Base-by-base conservation (phyloP, 1,140 invertebrate species). In the Metopolophium dirhodum region DNA sequence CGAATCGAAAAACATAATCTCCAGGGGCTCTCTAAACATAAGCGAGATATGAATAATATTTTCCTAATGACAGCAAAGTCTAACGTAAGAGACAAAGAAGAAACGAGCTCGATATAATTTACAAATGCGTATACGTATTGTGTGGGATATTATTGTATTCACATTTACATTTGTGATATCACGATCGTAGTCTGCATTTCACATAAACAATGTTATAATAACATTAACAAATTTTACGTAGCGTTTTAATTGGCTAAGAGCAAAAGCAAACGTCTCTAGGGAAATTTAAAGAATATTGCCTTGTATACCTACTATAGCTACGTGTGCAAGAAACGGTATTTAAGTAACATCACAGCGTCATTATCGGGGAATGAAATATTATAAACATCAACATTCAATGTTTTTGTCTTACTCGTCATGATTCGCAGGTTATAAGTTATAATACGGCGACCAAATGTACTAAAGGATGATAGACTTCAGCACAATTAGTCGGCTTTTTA, bases 251-350 rank as follows among this genome's bases (percentile, higher is more conserved):
- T 85, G 83, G 37, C 83, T 23, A 85, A 85, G 37, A 85, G 83
- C 23, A 85, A 30, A 41, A 41, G 22, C 37, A 45, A 45, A 2
- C 4, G 35, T 85, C 83, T 45, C 83, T 6, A 8, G 37, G 37
- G 83, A 85, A 85, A 85, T 85, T 85, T 14, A 45, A 85, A 41
- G 83, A 85, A 45, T 45, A 85, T 83, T 83, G 77, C 77, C 23
- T 37, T 83, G 35, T 11, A 30, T 18, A 7, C 4, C 54, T 57
- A 23, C 14, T n/a, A 35, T 20, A n/a, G 61, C 83, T 41, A 23
- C 22, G 83, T 41, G 37, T 41, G 41, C 37, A 45, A 8, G 35
- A 45, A 45, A 26, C 23, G 23, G 41, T 30, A 22, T 30, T 41
- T 85, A 26, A 9, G 61, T 68, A 30, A 68, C 61, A 35, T 18